Evolutionary conservation across 2,113 vertebrate species (phyloP), one percentile per base, ranked within the genome.

Genomic region (Prionailurus viverrinus): DNA sequence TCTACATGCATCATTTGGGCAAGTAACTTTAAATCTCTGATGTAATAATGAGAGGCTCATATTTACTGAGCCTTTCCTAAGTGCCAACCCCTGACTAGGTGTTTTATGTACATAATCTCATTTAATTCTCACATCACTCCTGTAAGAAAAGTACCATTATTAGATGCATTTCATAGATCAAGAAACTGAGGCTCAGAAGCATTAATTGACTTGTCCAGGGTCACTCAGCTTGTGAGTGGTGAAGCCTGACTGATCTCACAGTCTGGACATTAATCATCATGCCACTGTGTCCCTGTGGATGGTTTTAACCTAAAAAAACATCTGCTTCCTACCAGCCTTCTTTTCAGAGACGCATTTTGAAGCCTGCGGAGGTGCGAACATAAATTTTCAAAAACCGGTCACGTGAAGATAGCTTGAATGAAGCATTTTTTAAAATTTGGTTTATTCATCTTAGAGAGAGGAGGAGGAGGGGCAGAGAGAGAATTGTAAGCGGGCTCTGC

Each of bases 131-230:
- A 51, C 33, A 55, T 85, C 18, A 53, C 6, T 29, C 15, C 51
- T 84, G 23, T 33, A 73, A 92, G 19, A 58, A 83, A 92, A 39
- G 7, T 55, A 23, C 29, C 23, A 76, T 19, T 78, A 55, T 92
- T 95, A 51, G 33, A 68, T 61, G 84, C 18, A 61, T 74, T 90
- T 90, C 55, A 80, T 68, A 74, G 39, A 48, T 93, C 95, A 93
- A 36, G 69, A 90, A 90, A 58, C 36, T 45, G 55, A 93, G 36
- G 8, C 80, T 58, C 73, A 90, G 74, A 45, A 87, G 91, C 90
- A 74, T 45, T 63, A 36, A 53, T 31, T 85, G 65, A 6, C 36
- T 79, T 74, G 3, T 86, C 48, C 65, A 89, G 48, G 27, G 27
- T 80, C 83, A 89, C 71, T 18, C 63, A 71, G 23, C 23, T 79